A percentile compares a stretch with the other conserved stretches of the same genome.
Evolutionary conservation across 1,140 invertebrate species (phyloP).

Genomic region (Papilio xuthus): DNA sequence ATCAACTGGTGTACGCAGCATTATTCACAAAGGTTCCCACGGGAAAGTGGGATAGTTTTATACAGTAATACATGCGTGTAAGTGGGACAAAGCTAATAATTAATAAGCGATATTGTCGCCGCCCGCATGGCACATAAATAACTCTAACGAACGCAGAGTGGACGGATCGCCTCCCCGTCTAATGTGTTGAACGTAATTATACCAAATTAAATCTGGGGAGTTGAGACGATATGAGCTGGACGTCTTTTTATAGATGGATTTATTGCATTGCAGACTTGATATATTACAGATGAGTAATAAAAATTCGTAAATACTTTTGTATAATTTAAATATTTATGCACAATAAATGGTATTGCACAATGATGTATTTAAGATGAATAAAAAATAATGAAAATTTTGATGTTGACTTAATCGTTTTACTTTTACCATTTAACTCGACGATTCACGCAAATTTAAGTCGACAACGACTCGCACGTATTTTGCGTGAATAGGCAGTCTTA

Average conservation of each 20-base stretch:
- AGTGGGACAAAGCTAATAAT: conserved; percentile 46
- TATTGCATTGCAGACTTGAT: conserved; percentile 19
- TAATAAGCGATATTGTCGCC: conserved; percentile 57
- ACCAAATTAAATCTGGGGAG: conserved; percentile 17
- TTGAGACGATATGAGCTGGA: conserved; percentile 2
- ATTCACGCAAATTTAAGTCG: too few relatives aligned
- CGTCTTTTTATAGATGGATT: conserved; percentile 21
- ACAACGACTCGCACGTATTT: not conserved
- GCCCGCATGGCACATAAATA: conserved; percentile 65
- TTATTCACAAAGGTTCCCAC: conserved; percentile 43
- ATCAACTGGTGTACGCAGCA: conserved; percentile 15
- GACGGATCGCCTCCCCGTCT: conserved; percentile 40
- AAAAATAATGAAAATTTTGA: not conserved
- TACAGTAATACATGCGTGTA: not conserved
- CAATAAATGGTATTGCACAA: not conserved
- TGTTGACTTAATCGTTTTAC: too few relatives aligned
- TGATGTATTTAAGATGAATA: not conserved
- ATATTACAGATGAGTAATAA: conserved; percentile 13
- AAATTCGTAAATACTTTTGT: not conserved
- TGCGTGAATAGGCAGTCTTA: not conserved
- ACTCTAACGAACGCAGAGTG: conserved; percentile 52
- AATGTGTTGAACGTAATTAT: conserved; percentile 24
- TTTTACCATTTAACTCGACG: too few relatives aligned
- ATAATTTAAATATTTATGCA: not conserved
- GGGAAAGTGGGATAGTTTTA: conserved; percentile 24